A percentile compares a stretch with the other conserved stretches of the same genome.
These are phyloP conservation scores for Eleutherodactylus coqui DNA, from an alignment of 2,797 vertebrate species.

Conservation along the genomic window DNA sequence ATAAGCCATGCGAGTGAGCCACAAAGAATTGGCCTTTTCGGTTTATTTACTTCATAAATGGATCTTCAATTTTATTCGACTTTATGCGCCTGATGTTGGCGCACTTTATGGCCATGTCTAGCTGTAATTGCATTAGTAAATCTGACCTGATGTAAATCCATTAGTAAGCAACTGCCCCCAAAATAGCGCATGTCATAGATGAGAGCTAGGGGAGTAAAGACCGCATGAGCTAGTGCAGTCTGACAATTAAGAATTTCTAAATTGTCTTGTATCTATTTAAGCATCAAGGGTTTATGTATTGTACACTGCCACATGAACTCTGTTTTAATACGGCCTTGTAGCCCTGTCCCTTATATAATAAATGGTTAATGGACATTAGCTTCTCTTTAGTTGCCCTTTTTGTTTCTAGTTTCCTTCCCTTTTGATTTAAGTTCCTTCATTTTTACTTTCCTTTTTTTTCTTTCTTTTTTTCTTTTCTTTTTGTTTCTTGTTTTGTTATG, in stretches of 20 bases:
- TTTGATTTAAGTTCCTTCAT: conserved; percentile 32
- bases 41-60: too few species aligned
- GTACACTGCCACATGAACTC: neutral
- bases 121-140: too few species aligned
- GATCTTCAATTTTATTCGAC: too few species aligned
- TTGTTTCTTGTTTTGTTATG: conserved; percentile 69
- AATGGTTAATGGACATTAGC: neutral
- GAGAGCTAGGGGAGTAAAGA: too few species aligned
- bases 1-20: too few species aligned
- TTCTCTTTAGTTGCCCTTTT: conserved; percentile 4
- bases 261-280: neutral
- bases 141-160: too few species aligned
- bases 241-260: neutral
- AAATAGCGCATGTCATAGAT: too few species aligned
- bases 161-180: too few species aligned
- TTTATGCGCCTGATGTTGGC: too few species aligned
- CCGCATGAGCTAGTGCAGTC: too few species aligned
- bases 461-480: neutral
- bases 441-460: conserved; percentile 39
- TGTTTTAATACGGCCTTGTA: neutral
- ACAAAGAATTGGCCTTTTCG: too few species aligned
- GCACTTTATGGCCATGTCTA: too few species aligned
- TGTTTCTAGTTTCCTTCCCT: neutral
- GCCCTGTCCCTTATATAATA: neutral
- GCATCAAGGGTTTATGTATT: neutral